Percentiles rank a stretch among this genome's conserved stretches.
Evolutionary conservation across 2,113 vertebrate genomes (phyloP).

Genomic region (Scartelaos histophorus): DNA sequence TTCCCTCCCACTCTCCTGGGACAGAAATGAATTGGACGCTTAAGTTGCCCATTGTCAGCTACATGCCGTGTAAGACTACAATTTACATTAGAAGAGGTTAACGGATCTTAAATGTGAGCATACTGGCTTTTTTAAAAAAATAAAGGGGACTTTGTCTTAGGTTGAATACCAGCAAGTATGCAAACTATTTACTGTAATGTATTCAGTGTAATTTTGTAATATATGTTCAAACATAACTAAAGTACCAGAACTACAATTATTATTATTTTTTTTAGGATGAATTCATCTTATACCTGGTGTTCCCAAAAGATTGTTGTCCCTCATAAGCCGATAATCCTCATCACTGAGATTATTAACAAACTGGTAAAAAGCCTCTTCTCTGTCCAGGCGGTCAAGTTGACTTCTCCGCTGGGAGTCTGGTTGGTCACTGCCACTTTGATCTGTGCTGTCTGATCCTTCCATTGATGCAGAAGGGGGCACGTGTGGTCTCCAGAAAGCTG

Average conservation of each 20-base stretch:
- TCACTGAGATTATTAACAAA: constrained; percentile 98
- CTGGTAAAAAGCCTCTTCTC: constrained; percentile 98
- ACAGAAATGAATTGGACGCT: constrained; percentile 70
- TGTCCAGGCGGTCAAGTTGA: constrained; percentile 90
- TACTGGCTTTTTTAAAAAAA: background rate
- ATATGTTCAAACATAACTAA: background rate
- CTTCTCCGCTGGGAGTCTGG: constrained; percentile 90
- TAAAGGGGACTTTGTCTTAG: background rate
- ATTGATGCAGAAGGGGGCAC: constrained; percentile 72
- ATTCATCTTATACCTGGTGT: constrained; percentile 84
- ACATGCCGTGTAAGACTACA: constrained; percentile 31
- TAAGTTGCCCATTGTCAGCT: constrained; percentile 48
- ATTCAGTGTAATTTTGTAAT: background rate
- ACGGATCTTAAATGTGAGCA: background rate
- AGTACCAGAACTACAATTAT: too few relatives aligned
- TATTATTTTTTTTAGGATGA: background rate
- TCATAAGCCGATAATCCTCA: constrained; percentile 98
- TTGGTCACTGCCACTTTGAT: constrained; percentile 88
- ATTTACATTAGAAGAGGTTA: constrained; percentile 1
- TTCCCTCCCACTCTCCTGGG: constrained; percentile 64
- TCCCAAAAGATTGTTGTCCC: constrained; percentile 96
- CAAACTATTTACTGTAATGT: background rate
- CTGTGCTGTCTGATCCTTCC: constrained; percentile 91
- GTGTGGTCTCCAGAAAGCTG: constrained; percentile 42
- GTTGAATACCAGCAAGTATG: background rate